Evolutionary conservation across 2,888 invertebrate species (phyloP), one percentile per base, ranked within the genome.

Genomic region (Atherix ibis): DNA sequence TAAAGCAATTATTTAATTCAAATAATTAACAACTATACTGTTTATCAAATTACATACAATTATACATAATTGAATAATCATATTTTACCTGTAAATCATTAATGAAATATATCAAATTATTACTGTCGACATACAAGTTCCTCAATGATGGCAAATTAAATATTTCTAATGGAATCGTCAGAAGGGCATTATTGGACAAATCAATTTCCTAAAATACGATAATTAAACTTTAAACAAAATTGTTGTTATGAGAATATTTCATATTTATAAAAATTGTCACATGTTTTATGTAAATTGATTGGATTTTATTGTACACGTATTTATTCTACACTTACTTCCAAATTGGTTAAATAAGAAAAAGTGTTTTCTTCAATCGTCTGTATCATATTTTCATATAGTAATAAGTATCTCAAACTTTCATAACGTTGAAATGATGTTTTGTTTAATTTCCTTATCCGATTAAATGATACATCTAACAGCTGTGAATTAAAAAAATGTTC

Each of bases 131-230:
- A 47, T 73, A 74, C 16, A 79, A 53, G 49, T 71, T 75, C 34
- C 74, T 62, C 37, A 79, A 50, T 1, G 66, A 63, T 0, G 73
- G 70, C 41, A 77, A 47, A 37, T 68, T 65, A 30, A 76, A 53
- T 31, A 61, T 40, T 38, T 59, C 61, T 42, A 52, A 34, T 32
- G 61, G 60, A 43, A 61, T 57, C 22, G 55, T 54, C 34, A 50
- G 45, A 3, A 61, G 46, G 10, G 50, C 57, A 52, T 61, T 61
- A 44, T 52, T 57, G 22, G 62, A 60, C 33, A 61, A 48, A 50
- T 61, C 62, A 15, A 61, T 52, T 49, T 60, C 62, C 58, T 60
- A n/a, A n/a, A n/a, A n/a, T n/a, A n/a, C n/a, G n/a, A n/a, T n/a
- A n/a, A 45, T n/a, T 34, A 14, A 39, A 27, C 32, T 17, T 26